phyloP scores from a whole-genome alignment of 2,113 vertebrate genomes.

The Malurus cyaneus region DNA sequence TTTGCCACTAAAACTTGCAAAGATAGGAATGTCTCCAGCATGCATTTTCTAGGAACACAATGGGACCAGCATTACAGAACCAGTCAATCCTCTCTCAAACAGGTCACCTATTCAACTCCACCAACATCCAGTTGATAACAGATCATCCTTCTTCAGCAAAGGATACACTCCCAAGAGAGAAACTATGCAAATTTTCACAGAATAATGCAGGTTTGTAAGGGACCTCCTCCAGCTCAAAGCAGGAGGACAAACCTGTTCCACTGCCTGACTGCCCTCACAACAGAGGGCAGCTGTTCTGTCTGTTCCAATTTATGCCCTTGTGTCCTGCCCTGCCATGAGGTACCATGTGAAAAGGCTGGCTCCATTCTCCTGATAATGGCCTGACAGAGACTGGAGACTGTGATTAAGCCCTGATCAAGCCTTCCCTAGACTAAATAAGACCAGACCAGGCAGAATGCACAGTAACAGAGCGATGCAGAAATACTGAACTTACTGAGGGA shows the following conservation, averaged over 20 bases:
- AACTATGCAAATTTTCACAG: neutral
- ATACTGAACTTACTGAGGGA: neutral
- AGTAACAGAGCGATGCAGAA: neutral
- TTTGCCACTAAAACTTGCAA: neutral
- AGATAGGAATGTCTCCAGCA: neutral
- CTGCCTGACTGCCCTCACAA: accelerated
- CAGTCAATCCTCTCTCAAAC: neutral
- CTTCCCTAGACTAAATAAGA: neutral
- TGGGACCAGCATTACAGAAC: neutral
- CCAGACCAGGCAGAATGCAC: neutral
- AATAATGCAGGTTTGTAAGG: neutral
- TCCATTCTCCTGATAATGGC: neutral
- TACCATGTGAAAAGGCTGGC: neutral
- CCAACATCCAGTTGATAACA: neutral
- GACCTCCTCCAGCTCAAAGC: neutral
- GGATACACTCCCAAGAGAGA: neutral
- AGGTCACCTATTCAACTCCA: neutral
- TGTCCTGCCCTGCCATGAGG: neutral
- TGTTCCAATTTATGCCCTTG: accelerated
- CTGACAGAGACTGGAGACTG: neutral
- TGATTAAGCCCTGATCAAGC: neutral
- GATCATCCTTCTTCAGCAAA: neutral
- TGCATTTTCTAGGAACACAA: neutral
- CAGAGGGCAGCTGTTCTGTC: neutral
- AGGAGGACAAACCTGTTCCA: neutral